Evolutionary conservation across 2,888 invertebrate species (phyloP), one percentile per base, ranked within the genome.

Genomic region (Cybosia mesomella): DNA sequence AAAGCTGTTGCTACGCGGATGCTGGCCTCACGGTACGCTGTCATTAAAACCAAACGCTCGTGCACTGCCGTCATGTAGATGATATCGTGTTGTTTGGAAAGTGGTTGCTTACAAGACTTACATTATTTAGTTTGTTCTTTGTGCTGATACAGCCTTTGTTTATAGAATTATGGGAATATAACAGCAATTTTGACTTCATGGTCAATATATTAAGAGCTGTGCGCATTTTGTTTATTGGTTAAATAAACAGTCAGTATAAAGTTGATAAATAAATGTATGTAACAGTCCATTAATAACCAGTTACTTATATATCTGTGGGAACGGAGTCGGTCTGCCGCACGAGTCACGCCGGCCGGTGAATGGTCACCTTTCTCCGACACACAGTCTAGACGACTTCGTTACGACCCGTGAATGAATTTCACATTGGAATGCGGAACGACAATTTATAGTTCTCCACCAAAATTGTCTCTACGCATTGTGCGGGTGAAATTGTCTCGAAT

Each of bases 361-460:
- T 94, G 94, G 93, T 92, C 92, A 94, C 94, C 94, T 95, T 95
- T 95, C 94, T 93, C 94, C 94, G 94, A 91, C 94, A 89, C 90
- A 91, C 91, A 88, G 94, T 94, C 94, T 94, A 92, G 94, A 92
- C 93, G 87, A 88, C 87, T 91, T 89, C 87, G 89, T 86, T 88
- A 85, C 90, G 89, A 88, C 89, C 92, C 85, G 91, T 94, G 93
- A 94, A 94, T 94, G 94, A 94, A 92, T 90, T 91, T 87, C 88
- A 88, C 91, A 89, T 90, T 75, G 93, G 94, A 94, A 94, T 94
- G 93, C 93, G 93, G 94, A 92, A 93, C 92, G 86, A 81, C 88
- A 84, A 91, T 92, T 93, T 90, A 89, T 89, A 85, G 82, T 83
- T 76, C 87, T 85, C 85, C 85, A 83, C 87, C 86, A 83, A 89